Evolutionary conservation across 2,113 vertebrate species (phyloP).

Genomic region (Serinus canaria): DNA sequence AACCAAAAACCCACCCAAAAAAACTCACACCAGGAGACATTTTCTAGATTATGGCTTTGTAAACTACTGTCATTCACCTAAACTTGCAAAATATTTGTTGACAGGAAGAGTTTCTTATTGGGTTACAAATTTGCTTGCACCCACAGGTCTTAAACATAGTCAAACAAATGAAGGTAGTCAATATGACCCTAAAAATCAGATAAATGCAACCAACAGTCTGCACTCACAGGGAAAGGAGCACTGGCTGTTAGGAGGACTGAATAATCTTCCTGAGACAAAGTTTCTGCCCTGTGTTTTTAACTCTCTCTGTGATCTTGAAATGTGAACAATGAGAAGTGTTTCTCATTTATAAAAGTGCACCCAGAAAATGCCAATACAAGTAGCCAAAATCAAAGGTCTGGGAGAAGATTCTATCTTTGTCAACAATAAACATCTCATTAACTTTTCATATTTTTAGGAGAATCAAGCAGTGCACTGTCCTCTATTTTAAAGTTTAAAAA

Average conservation of each 20-base stretch:
- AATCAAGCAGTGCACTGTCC: background rate
- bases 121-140: background rate
- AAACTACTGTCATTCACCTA: background rate
- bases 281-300: background rate
- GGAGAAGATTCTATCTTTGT: background rate
- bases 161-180: background rate
- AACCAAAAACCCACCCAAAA: background rate
- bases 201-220: background rate
- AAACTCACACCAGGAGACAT: background rate
- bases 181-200: background rate
- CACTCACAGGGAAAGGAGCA: background rate
- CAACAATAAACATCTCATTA: background rate
- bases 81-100: background rate
- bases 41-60: background rate
- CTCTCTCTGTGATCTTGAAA: background rate
- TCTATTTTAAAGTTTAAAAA: background rate
- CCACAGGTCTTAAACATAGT: background rate
- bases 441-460: conserved; percentile 19
- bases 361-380: background rate
- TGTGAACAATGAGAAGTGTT: background rate
- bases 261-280: background rate
- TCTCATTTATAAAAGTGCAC: background rate
- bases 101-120: background rate
- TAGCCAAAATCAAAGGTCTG: background rate
- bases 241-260: background rate